phyloP scores from a whole-genome alignment of 2,888 invertebrate genomes.

The Scrobipalpa costella region DNA sequence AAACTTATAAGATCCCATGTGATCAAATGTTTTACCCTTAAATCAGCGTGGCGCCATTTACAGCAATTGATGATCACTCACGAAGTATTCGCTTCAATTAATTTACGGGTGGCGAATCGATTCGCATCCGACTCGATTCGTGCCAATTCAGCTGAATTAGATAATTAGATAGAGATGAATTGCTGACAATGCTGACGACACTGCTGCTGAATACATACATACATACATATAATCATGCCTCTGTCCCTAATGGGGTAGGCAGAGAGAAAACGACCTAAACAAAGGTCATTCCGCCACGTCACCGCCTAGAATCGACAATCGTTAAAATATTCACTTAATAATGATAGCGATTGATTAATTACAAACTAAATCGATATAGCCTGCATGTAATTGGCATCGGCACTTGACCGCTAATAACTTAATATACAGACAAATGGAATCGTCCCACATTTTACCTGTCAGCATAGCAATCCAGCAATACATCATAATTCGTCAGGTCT shows the following conservation, averaged over 20 bases:
- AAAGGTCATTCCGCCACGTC: too few relatives aligned
- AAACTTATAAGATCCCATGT: too few relatives aligned
- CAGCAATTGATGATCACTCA: background rate
- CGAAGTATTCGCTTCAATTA: background rate
- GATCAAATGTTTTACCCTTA: too few relatives aligned
- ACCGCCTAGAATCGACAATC: too few relatives aligned
- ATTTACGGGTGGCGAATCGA: slow-evolving; percentile 3
- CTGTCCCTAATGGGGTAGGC: too few relatives aligned
- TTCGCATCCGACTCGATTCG: background rate
- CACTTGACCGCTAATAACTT: too few relatives aligned
- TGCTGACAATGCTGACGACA: background rate
- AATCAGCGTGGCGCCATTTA: too few relatives aligned
- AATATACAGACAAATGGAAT: background rate
- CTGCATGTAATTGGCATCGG: background rate
- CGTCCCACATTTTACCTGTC: background rate
- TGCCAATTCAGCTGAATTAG: background rate
- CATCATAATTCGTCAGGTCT: slow-evolving; percentile 15
- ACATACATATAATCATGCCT: background rate
- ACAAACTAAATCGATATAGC: background rate
- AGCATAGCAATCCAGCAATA: background rate
- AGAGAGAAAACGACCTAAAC: too few relatives aligned
- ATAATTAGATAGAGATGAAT: background rate
- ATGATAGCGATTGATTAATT: background rate
- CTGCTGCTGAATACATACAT: background rate
- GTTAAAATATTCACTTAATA: too few relatives aligned